phyloP scores from a whole-genome alignment of 37 sponge, comb jelly and placozoan genomes.

The Petrosia ficiformis region DNA sequence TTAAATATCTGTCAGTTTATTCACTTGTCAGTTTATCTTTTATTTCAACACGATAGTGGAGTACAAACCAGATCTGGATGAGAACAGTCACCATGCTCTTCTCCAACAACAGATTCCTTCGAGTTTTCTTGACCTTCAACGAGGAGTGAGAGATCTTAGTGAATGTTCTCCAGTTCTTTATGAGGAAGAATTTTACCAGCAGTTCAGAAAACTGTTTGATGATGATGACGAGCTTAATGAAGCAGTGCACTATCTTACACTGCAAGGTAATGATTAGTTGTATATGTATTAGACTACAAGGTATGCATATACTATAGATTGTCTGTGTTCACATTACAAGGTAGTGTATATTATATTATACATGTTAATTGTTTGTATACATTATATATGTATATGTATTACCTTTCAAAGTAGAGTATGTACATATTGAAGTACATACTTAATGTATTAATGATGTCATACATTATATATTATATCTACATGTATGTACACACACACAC shows the following conservation, averaged over 20 bases:
- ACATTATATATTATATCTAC: background rate
- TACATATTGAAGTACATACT: background rate
- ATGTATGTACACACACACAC: background rate
- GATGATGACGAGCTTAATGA: constrained; percentile 77
- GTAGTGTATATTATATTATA: no score
- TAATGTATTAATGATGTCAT: background rate
- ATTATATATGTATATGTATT: no score
- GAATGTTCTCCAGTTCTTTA: constrained; percentile 34
- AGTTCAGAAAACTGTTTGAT: constrained; percentile 47
- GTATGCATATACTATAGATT: background rate
- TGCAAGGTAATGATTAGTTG: constrained; percentile 51
- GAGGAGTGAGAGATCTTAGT: constrained; percentile 22
- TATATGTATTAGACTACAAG: background rate
- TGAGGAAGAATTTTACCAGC: constrained; percentile 15
- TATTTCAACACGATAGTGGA: no score
- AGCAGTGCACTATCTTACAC: constrained; percentile 68
- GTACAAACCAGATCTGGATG: constrained; percentile 30
- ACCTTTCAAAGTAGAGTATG: background rate
- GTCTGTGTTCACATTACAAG: no score
- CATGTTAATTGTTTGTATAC: no score
- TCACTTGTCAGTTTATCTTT: background rate
- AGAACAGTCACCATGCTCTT: constrained; percentile 46
- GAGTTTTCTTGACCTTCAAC: constrained; percentile 57
- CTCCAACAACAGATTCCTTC: constrained; percentile 66
- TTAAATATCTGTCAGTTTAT: no score